Evolutionary conservation across 2,888 invertebrate species (phyloP), one percentile per base, ranked within the genome.

Genomic region (Gymnocheta viridis): DNA sequence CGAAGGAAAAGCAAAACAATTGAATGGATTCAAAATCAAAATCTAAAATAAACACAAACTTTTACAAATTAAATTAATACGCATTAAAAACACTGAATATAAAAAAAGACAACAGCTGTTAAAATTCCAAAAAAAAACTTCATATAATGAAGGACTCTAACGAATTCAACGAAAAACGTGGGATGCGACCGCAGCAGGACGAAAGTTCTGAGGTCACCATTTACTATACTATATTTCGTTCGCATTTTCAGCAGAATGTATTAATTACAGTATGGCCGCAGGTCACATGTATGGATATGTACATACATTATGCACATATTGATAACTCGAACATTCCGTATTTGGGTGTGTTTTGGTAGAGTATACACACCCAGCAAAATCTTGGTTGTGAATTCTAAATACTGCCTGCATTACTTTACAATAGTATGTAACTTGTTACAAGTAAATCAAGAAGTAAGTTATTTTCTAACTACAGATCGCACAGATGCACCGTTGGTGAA

Each of bases 21-120:
- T 67, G 58, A 70, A 74, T 79, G 78, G 9, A 74, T 56, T 22
- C 38, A 64, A 79, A 62, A 41, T 60, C 22, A 62, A 78, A 82
- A 78, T 70, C 64, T 74, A 79, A 82, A 79, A 82, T 82, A 74
- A 82, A 74, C 79, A 74, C 47, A 79, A 79, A 74, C 67, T 74
- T 72, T 78, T 69, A 56, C 69, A 79, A 82, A 79, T 79, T 47
- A 74, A 79, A 79, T 79, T 79, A 74, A 74, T 74, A 79, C 67
- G 35, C 54, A 62, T 47, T 1, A 51, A 32, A 70, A 67, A 51
- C 72, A 69, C 29, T 79, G 70, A 62, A 47, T 29, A 9, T 27
- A 35, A 70, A 70, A 44, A 14, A 62, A 35, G 14, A 44, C 17
- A 7, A 49, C 41, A 32, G 19, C 17, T 35, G 24, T 58, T 49